Evolutionary conservation across 2,888 invertebrate genomes (phyloP).

Genomic region (Tanaodytes sp.): DNA sequence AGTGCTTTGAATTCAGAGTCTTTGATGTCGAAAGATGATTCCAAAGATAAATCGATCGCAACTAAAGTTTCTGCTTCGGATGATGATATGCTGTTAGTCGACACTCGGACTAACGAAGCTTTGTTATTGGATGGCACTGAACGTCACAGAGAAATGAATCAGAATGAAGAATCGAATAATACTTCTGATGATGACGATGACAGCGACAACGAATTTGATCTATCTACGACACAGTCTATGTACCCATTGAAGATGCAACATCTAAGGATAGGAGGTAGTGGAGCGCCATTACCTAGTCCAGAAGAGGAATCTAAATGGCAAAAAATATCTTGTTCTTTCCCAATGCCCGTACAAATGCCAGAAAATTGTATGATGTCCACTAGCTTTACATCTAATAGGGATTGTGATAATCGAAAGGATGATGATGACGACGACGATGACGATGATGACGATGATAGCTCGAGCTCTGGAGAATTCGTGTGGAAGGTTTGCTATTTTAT

Average conservation of each 20-base stretch:
- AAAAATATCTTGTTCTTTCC: conserved; percentile 61
- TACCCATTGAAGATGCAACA: conserved; percentile 40
- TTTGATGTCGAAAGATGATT: conserved; percentile 68
- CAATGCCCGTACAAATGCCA: conserved; percentile 65
- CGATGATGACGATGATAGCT: conserved; percentile 74
- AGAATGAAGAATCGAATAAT: conserved; percentile 49
- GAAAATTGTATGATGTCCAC: conserved; percentile 72
- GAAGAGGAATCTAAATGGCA: conserved; percentile 70
- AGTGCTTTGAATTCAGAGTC: conserved; percentile 69
- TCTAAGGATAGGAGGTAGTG: conserved; percentile 34
- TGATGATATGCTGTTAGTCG: conserved; percentile 73
- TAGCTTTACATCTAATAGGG: conserved; percentile 76
- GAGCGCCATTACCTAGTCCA: conserved; percentile 70
- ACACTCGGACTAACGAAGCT: conserved; percentile 74
- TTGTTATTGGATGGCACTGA: conserved; percentile 69
- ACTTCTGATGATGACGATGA: conserved; percentile 60
- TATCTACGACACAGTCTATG: conserved; percentile 29
- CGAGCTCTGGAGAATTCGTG: conserved; percentile 85
- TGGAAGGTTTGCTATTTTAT: conserved; percentile 82
- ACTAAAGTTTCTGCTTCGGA: conserved; percentile 64
- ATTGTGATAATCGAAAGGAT: conserved; percentile 79
- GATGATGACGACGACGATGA: conserved; percentile 65
- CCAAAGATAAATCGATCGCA: conserved; percentile 67
- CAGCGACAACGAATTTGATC: conserved; percentile 56
- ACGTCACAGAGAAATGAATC: conserved; percentile 22